Base-by-base conservation (phyloP, 2,888 invertebrate genomes). In the Arge pagana region DNA sequence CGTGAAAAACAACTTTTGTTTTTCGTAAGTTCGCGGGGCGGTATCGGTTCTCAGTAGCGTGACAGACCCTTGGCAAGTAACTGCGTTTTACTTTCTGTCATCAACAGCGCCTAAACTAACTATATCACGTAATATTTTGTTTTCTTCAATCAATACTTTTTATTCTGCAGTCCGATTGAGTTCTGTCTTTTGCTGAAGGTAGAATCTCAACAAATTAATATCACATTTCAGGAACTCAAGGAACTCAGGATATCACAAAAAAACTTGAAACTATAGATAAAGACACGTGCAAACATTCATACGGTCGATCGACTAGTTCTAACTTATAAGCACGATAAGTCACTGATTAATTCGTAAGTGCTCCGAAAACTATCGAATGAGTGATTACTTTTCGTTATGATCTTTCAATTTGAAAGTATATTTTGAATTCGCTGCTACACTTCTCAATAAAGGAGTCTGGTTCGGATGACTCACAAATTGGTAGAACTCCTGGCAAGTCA, bases 351-450 rank as follows among this genome's bases (percentile, higher is more conserved):
- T 39, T 39, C n/a, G n/a, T 11, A 21, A 10, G 19, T 21, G n/a
- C 21, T 39, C 37, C 4, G 6, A 23, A 39, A 39, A 13, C n/a
- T 6, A 11, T 8, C 33, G 13, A 33, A 1, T n/a, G 13, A 11
- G n/a, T 33, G 33, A 33, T 8, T 33, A 33, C 1, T 33, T 33
- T 1, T 33, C 10, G 2, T 33, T 33, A 1, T 33, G 10, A 19
- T 4, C 18, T 37, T 37, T 37, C n/a, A 37, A 37, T 37, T 37
- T 37, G 37, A 37, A 37, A 19, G 37, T 37, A 37, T 37, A 37
- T 19, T 37, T 37, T 21, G 37, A 37, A 37, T 37, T 37, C 13
- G 21, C 37, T 8, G 37, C 19, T 21, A 37, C 37, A 37, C 21
- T 37, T 21, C 23, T 37, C 21, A 37, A 21, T 33, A 33, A 33